Evolutionary conservation across 1,140 invertebrate species (phyloP), one percentile per base, ranked within the genome.

Genomic region (Manduca sexta): DNA sequence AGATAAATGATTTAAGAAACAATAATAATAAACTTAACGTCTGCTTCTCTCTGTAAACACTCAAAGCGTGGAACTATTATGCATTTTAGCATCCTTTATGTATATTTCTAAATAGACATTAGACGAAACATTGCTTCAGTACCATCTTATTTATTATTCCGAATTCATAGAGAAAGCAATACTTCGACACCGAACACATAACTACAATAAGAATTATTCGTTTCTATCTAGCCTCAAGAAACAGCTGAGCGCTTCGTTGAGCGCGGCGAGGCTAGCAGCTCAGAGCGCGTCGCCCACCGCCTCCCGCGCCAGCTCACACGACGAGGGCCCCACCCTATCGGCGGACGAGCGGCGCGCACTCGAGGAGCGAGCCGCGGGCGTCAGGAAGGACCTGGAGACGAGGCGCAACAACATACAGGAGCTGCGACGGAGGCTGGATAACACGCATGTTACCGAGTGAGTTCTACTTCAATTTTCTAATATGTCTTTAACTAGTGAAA

Each of bases 361-460:
- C 4, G 92, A 93, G 60, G 92, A 93, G 35, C 86, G 92, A 38
- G 87, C 93, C 42, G 77, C 87, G 30, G 88, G 89, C 53, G 82
- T 94, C 13, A 88, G 89, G 44, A 86, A 87, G 7, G 93, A 94
- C 59, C 89, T 93, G 40, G 92, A 94, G 54, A 88, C 91, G 58
- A 92, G 93, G 60, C 86, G 89, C 59, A 83, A 90, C 26, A 88
- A 90, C 30, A 93, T 94, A 66, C 93, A 93, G 67, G 93, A 93
- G 60, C 86, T 94, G 6, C 93, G 93, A 71, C 78, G 92, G 48
- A 88, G 92, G 1, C 84, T 95, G 15, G 93, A 94, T 60, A 88
- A 91, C 52, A 88, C 93, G 5, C 92, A 94, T 72, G 93, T 93
- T 21, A 93, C 93, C 7, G 93, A 95, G 93, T 93, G 80, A 90